Percentiles rank a stretch among this genome's conserved stretches.
These are phyloP conservation scores for Lepeophtheirus salmonis DNA, from an alignment of 1,140 invertebrate species.

Conservation along the genomic window DNA sequence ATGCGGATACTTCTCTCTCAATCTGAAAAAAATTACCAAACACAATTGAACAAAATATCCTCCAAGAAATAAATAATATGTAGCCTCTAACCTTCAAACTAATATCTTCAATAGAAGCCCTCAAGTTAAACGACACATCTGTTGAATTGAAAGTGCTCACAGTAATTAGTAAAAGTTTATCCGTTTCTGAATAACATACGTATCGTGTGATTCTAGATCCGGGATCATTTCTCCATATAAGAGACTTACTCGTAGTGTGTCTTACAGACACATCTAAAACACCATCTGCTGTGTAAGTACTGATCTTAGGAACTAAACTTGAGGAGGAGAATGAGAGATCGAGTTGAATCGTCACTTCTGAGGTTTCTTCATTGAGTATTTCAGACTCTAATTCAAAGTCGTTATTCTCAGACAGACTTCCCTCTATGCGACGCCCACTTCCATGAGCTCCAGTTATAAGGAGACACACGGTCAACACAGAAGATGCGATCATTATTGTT, in stretches of 20 bases:
- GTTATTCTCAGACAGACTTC: not conserved
- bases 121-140: not conserved
- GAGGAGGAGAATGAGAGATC: not conserved
- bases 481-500: no score
- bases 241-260: not conserved
- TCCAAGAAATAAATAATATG: no score
- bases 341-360: not conserved
- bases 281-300: not conserved
- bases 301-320: not conserved
- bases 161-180: not conserved
- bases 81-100: not conserved
- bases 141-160: not conserved
- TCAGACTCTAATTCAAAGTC: not conserved
- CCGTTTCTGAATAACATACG: not conserved
- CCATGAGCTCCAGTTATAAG: not conserved
- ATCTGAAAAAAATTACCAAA: not conserved
- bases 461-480: no score
- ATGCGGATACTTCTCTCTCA: not conserved
- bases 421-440: not conserved
- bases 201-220: not conserved
- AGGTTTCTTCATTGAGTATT: not conserved
- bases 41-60: no score
- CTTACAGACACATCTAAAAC: not conserved
- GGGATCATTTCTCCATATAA: not conserved
- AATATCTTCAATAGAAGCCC: not conserved